These are phyloP conservation scores for Proisotoma minuta DNA, from an alignment of 2,888 invertebrate genomes.

Conservation along the genomic window DNA sequence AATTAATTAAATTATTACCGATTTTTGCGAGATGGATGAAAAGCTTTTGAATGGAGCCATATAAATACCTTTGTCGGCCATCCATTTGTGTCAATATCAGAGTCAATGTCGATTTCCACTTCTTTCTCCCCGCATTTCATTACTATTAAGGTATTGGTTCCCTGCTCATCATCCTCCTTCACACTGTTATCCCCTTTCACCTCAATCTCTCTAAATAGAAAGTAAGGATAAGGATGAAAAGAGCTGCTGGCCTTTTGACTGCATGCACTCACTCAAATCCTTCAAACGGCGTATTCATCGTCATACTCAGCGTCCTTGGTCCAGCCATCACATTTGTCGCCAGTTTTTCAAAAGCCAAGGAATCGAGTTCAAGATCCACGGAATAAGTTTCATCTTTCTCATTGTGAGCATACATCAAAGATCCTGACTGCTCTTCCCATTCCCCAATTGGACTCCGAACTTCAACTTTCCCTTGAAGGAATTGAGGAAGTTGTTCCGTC, in stretches of 20 bases:
- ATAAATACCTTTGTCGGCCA: slow-evolving; percentile 42
- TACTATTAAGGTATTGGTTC: slow-evolving; percentile 28
- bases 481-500: slow-evolving; percentile 49
- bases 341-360: slow-evolving; percentile 39
- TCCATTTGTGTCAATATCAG: slow-evolving; percentile 28
- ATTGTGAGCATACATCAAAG: slow-evolving; percentile 44
- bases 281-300: slow-evolving; percentile 40
- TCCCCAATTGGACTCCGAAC: slow-evolving; percentile 52
- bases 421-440: slow-evolving; percentile 47
- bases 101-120: slow-evolving; percentile 40
- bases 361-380: slow-evolving; percentile 37
- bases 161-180: slow-evolving; percentile 21
- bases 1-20: not conserved
- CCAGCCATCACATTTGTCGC: slow-evolving; percentile 34
- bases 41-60: too few relatives aligned
- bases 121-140: slow-evolving; percentile 33
- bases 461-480: slow-evolving; percentile 48
- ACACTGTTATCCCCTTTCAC: slow-evolving; percentile 27
- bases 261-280: slow-evolving; percentile 30
- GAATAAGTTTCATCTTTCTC: slow-evolving; percentile 35
- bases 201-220: slow-evolving; percentile 33
- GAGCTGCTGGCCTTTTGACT: not conserved
- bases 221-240: not conserved
- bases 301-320: slow-evolving; percentile 39
- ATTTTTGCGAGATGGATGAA: too few relatives aligned